Evolutionary conservation across 2,797 vertebrate species (phyloP), one percentile per base, ranked within the genome.

Genomic region (Pterois miles): DNA sequence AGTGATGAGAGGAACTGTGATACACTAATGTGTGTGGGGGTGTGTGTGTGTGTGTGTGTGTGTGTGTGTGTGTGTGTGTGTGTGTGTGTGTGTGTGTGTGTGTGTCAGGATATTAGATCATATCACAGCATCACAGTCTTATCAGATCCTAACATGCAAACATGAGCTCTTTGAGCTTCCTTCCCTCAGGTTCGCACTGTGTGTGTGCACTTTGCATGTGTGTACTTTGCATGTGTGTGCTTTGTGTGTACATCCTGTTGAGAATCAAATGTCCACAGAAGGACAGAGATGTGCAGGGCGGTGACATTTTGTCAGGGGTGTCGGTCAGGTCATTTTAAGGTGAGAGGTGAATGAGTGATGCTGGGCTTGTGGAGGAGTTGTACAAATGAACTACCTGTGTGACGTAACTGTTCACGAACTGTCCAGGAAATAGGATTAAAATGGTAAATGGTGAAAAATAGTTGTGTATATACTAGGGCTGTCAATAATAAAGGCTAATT

Each of bases 121-220:
- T 66, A 89, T 89, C 86, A 4, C 84, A 72, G 83, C 65, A 83
- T 84, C 81, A 70, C 16, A 78, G 65, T 69, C 77, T 78, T 83
- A 88, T 89, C 89, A 77, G 87, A 88, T 90, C 71, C 53, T 74
- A 85, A 65, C 85, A 88, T 88, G 83, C 89, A 90, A 90, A 90
- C 86, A 77, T 66, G 74, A 85, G 73, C 86, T 78, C 4, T 52
- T 60, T 40, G 76, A 36, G 74, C 73, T 84, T 89, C 88, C 84
- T 81, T 64, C 64, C 78, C 65, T 74, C 63, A 40, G 74, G 34
- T 60, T 50, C 0, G 7, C 1, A 66, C 2, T 65, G 63, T 53
- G 57, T 50, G 48, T 58, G 66, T 70, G 59, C n/a, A n/a, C n/a
- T n/a, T n/a, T 78, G 43, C 33, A 34, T 66, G 57, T 66, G 33